These are phyloP conservation scores for Sciaenops ocellatus DNA, from an alignment of 2,797 vertebrate species.

Conservation along the genomic window DNA sequence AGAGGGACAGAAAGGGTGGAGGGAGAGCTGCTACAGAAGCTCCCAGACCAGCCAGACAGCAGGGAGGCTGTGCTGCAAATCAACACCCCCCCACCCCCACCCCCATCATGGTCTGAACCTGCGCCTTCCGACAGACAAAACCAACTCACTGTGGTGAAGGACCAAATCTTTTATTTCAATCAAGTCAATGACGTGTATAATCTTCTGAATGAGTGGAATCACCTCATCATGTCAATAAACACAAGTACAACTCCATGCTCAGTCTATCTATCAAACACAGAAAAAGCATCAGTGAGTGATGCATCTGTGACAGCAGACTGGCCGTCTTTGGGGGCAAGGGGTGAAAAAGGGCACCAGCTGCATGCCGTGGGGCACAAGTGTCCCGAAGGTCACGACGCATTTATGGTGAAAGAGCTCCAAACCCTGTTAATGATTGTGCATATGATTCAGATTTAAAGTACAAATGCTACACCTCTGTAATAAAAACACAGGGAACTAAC, in stretches of 20 bases:
- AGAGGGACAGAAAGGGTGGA: constrained; percentile 20
- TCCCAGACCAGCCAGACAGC: constrained; percentile 36
- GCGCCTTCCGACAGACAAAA: constrained; percentile 31
- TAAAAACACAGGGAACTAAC: not conserved
- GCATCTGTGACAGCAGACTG: not conserved
- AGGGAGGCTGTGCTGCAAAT: constrained; percentile 48
- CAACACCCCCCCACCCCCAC: constrained; percentile 2
- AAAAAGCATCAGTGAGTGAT: constrained; percentile 5
- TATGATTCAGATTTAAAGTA: not conserved
- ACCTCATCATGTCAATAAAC: not conserved
- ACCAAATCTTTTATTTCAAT: constrained; percentile 14
- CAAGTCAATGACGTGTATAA: not conserved
- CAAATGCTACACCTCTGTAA: not conserved
- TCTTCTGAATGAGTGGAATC: constrained; percentile 14
- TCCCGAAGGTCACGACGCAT: not conserved
- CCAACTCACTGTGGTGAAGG: not conserved
- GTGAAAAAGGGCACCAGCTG: not conserved
- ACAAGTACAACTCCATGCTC: not conserved
- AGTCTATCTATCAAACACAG: not conserved
- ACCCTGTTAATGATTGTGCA: not conserved
- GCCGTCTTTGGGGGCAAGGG: too few species aligned
- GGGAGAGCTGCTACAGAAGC: constrained; percentile 43
- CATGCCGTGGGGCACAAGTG: not conserved
- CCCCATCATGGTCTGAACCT: constrained; percentile 28
- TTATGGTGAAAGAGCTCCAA: not conserved